Percentiles rank a stretch among this genome's conserved stretches.
phyloP scores from a whole-genome alignment of 2,888 invertebrate species.

The Omphaloscelis lunosa region DNA sequence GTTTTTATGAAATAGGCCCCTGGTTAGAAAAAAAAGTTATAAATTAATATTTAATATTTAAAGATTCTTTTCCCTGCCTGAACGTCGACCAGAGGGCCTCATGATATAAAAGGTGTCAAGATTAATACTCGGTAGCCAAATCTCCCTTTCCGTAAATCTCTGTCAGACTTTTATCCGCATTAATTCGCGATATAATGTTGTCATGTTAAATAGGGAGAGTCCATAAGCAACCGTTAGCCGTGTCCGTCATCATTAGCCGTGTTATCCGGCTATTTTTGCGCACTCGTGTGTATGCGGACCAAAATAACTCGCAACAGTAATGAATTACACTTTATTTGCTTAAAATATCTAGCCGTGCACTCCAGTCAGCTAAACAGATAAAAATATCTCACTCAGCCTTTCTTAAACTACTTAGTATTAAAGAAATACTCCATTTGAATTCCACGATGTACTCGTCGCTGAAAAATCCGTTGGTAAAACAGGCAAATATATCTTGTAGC shows the following conservation, averaged over 20 bases:
- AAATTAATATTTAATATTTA: neutral
- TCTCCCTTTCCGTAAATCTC: conserved; percentile 39
- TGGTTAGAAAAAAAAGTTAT: neutral
- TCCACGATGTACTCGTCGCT: conserved; percentile 32
- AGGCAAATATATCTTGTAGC: conserved; percentile 80
- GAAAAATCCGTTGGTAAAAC: conserved; percentile 64
- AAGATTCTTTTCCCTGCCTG: neutral
- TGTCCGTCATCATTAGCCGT: conserved; percentile 81
- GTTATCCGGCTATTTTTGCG: conserved; percentile 70
- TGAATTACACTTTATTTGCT: conserved; percentile 54
- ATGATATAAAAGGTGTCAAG: conserved; percentile 23
- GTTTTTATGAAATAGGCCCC: neutral
- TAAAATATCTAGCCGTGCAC: conserved; percentile 52
- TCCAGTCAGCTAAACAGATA: conserved; percentile 43
- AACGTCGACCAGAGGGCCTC: neutral
- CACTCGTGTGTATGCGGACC: conserved; percentile 59
- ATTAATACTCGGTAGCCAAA: conserved; percentile 26
- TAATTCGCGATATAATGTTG: conserved; percentile 62
- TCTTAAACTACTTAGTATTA: conserved; percentile 31
- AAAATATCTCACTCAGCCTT: conserved; percentile 52
- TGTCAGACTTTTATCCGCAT: conserved; percentile 56
- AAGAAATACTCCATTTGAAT: conserved; percentile 51
- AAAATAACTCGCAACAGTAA: conserved; percentile 63
- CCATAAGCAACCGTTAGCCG: conserved; percentile 74
- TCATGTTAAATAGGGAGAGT: conserved; percentile 64